phyloP scores from a whole-genome alignment of 2,113 vertebrate genomes.

The Onychostruthus taczanowskii region DNA sequence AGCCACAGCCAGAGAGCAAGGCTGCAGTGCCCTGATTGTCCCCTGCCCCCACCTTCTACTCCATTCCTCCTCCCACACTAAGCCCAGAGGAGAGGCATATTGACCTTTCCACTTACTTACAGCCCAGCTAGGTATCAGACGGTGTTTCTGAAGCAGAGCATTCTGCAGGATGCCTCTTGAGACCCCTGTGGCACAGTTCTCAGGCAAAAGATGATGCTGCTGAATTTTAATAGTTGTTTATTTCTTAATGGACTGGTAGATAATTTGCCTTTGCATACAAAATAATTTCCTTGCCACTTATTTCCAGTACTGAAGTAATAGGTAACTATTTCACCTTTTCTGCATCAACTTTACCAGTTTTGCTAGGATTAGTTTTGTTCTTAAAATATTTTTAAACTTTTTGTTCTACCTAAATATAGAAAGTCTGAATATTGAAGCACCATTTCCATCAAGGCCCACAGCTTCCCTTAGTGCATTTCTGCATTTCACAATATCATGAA shows the following conservation, averaged over 20 bases:
- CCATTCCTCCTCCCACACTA: background rate
- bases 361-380: background rate
- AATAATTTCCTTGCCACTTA: background rate
- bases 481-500: background rate
- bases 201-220: background rate
- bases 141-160: background rate
- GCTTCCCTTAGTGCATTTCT: background rate
- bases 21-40: background rate
- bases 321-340: background rate
- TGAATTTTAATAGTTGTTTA: background rate
- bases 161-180: background rate
- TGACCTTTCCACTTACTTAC: background rate
- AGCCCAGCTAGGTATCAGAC: accelerated
- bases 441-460: background rate
- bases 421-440: background rate
- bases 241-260: background rate
- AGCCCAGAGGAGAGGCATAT: background rate
- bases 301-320: background rate
- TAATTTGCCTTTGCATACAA: background rate
- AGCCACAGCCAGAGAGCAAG: background rate
- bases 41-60: background rate
- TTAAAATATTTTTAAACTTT: background rate
- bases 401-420: background rate
- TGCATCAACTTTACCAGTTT: background rate
- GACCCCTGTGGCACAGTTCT: background rate